Evolutionary conservation across 2,797 vertebrate genomes (phyloP).

Genomic region (Heliangelus exortis): DNA sequence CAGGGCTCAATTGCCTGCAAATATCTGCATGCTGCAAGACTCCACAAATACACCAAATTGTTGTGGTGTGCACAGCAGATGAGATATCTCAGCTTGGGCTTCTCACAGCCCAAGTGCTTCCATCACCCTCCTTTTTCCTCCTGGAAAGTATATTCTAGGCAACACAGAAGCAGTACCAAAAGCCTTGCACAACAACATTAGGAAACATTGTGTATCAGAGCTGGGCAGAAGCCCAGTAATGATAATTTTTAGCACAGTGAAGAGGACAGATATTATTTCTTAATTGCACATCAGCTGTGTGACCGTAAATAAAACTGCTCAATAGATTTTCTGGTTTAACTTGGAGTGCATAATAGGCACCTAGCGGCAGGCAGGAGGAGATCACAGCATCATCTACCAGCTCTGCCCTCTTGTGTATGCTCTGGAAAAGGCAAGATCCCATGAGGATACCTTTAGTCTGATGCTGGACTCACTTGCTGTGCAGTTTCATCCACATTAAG

Average conservation of each 20-base stretch:
- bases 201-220: not conserved
- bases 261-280: not conserved
- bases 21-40: not conserved
- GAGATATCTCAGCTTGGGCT: not conserved
- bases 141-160: not conserved
- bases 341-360: not conserved
- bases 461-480: not conserved
- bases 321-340: not conserved
- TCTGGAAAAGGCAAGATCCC: not conserved
- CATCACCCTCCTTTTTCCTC: not conserved
- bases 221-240: not conserved
- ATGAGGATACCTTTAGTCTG: not conserved
- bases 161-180: not conserved
- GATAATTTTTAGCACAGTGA: not conserved
- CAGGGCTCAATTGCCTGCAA: not conserved
- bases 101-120: not conserved
- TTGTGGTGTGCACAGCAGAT: not conserved
- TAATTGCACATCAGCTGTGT: not conserved
- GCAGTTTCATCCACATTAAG: not conserved
- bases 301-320: not conserved
- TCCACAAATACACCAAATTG: not conserved
- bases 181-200: not conserved
- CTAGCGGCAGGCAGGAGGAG: not conserved
- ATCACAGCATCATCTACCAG: not conserved
- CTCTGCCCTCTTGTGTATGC: not conserved